phyloP scores from a whole-genome alignment of 2,888 invertebrate species.

The Drosophila meridiana region DNA sequence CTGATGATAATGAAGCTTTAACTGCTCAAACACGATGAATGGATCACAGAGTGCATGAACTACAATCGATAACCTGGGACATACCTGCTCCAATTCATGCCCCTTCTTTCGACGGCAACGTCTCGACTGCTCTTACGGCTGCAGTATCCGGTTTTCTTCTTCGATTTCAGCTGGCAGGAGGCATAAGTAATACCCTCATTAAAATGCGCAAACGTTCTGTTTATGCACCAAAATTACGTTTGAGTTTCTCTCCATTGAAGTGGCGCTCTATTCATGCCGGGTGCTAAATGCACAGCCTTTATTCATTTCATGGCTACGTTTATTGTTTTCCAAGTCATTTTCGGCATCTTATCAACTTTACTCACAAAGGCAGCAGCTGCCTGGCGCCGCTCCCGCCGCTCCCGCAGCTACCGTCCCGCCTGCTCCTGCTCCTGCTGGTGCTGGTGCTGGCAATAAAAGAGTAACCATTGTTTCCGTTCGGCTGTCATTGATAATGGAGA shows the following conservation, averaged over 20 bases:
- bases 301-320: slow-evolving; percentile 77
- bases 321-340: slow-evolving; percentile 78
- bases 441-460: slow-evolving; percentile 68
- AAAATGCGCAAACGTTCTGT: slow-evolving; percentile 77
- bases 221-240: slow-evolving; percentile 70
- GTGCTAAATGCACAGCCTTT: slow-evolving; percentile 63
- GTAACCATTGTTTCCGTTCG: slow-evolving; percentile 77
- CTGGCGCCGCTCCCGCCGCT: slow-evolving; percentile 4
- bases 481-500: slow-evolving; percentile 83
- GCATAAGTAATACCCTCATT: slow-evolving; percentile 63
- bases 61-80: not conserved
- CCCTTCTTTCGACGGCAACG: not conserved
- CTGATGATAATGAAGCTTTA: slow-evolving; percentile 23
- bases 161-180: not conserved
- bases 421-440: not conserved
- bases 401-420: too few relatives aligned
- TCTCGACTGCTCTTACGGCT: not conserved
- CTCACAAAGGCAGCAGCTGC: slow-evolving; percentile 57
- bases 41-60: not conserved
- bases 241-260: slow-evolving; percentile 38
- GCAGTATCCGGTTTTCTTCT: not conserved
- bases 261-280: slow-evolving; percentile 51
- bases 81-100: too few relatives aligned
- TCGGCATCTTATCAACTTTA: slow-evolving; percentile 79
- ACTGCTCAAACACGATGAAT: not conserved